These are phyloP conservation scores for Acanthornis magna DNA, from an alignment of 2,797 vertebrate species.

Conservation along the genomic window DNA sequence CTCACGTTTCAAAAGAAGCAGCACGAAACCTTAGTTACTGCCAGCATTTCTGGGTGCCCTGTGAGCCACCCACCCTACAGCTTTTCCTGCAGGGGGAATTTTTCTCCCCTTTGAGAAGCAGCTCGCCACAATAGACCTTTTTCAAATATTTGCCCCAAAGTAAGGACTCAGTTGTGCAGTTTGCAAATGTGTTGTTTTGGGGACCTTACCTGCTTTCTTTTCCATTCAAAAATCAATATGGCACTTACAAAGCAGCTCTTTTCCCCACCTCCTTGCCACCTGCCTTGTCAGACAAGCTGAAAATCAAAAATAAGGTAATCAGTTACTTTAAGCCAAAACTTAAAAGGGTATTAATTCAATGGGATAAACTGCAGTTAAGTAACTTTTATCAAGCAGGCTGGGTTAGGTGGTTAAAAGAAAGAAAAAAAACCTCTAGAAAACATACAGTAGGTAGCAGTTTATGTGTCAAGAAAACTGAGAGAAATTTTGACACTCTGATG, in stretches of 20 bases:
- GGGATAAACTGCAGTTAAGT: slow-evolving; percentile 77
- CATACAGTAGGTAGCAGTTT: slow-evolving; percentile 89
- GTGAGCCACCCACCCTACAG: background rate
- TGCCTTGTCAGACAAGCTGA: background rate
- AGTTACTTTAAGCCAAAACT: slow-evolving; percentile 67
- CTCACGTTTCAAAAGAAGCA: background rate
- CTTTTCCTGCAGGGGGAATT: background rate
- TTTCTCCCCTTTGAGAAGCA: background rate
- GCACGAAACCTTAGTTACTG: background rate
- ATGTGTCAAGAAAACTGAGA: slow-evolving; percentile 97
- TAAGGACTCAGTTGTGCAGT: background rate
- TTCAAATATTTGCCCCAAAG: background rate
- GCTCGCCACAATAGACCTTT: background rate
- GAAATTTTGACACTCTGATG: slow-evolving; percentile 96
- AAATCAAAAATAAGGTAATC: slow-evolving; percentile 57
- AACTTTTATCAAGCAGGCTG: slow-evolving; percentile 88
- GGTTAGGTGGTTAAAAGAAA: slow-evolving; percentile 86
- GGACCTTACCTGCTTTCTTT: background rate
- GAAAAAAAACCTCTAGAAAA: slow-evolving; percentile 76
- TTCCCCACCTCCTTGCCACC: background rate
- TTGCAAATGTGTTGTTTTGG: background rate
- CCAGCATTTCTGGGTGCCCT: background rate
- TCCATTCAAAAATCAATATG: slow-evolving; percentile 30
- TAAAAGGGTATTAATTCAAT: slow-evolving; percentile 78
- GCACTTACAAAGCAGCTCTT: background rate